Base-by-base conservation (phyloP, 2,113 vertebrate genomes). In the Pholis gunnellus region DNA sequence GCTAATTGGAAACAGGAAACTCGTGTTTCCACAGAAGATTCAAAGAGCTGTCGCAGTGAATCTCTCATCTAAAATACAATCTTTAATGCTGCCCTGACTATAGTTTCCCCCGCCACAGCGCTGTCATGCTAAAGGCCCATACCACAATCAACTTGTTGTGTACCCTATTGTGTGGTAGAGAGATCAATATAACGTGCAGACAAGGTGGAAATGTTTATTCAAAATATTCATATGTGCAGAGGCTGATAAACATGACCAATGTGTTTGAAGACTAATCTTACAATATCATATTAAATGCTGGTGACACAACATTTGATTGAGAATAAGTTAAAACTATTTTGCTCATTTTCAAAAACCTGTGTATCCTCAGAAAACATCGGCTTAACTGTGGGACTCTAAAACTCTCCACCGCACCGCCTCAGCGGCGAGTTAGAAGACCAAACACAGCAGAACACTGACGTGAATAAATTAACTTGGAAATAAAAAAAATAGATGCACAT, bases 1-100 rank as follows among this genome's bases (percentile, higher is more conserved):
- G 85, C 83, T 94, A 93, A 94, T 90, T 88, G 85, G 87, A 93
- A 94, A 85, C 93, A 94, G 92, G 81, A 87, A 89, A 84, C 87
- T 88, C 61, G 72, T 81, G 61, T 87, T 88, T 83, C 83, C 75
- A 88, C 72, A 84, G 69, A 63, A 9, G 52, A 86, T 92, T 90
- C 92, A 92, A 92, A 91, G 78, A 88, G 82, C 90, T 89, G 87
- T 92, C 93, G 86, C 72, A 76, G 50, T 40, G 50, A 89, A 93
- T 92, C 63, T 92, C 42, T 83, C 82, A 27, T 73, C 8, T 73
- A 44, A 77, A 79, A 82, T 75, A 75, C 31, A 69, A 25, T 38
- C 72, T 74, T 80, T 54, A 38, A 31, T 59, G 72, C 63, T 6
- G 72, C 64, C 57, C 72, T 50, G 68, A 83, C 72, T 79, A 63